Base-by-base conservation (phyloP, 2,797 vertebrate species). In the Rhinichthys osculus region DNA sequence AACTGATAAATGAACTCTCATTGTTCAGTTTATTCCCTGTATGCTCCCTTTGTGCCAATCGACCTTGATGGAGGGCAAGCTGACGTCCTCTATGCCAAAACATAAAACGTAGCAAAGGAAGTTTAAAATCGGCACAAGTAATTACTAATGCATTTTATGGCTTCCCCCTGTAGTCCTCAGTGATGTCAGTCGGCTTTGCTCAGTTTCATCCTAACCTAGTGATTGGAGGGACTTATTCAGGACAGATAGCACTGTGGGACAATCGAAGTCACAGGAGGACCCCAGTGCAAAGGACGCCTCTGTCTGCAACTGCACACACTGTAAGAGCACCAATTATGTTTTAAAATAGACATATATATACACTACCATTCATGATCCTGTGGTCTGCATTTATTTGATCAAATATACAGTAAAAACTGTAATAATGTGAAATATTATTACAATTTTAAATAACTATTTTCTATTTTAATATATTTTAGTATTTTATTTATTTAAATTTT, bases 161-260 rank as follows among this genome's bases (percentile, higher is more conserved):
- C 66, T 62, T 88, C 62, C 30, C 54, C n/a, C 67, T 72, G 16
- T 93, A 97, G 97, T 97, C 97, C 0, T 96, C 96, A 0, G 96
- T 97, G 92, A 96, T 97, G 96, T 97, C 96, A 0, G 96, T 96
- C 79, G 96, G 96, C 86, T 97, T 97, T 85, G 96, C 96, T 30
- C 96, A 96, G 82, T 97, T 97, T 92, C 96, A 97, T 90, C 96
- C 96, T 42, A 97, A 97, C 87, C 91, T 97, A 85, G 94, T 97
- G 0, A 95, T 97, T 3, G 96, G 96, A 81, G 96, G 96, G 76
- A 97, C 96, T 1, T 96, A 97, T 89, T 97, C 96, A 0, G 96
- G 96, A 74, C 96, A 97, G 89, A 96, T 97, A 19, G 96, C 95
- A 50, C 77, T 97, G 86, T 97, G 97, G 97, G 97, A 97, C 89